Percentiles rank a stretch among this genome's conserved stretches.
phyloP scores from a whole-genome alignment of 2,888 invertebrate species.

The Trisateles emortualis region DNA sequence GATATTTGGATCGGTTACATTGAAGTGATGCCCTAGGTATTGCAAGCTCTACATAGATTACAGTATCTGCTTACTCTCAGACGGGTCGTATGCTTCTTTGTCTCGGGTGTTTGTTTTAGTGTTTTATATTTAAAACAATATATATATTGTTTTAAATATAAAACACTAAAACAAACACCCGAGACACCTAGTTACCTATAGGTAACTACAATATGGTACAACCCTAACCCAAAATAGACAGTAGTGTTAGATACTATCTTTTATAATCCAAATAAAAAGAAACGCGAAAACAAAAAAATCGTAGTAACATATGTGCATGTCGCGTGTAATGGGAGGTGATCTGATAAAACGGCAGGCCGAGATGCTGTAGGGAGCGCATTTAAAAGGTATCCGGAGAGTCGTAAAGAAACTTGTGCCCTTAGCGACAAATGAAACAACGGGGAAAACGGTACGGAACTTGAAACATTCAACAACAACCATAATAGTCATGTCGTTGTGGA shows the following conservation, averaged over 20 bases:
- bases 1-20: no score
- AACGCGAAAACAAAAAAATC: slow-evolving; percentile 39
- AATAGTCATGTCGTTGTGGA: slow-evolving; percentile 30
- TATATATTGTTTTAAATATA: no score
- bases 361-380: slow-evolving; percentile 51
- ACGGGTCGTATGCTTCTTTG: no score
- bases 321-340: slow-evolving; percentile 52
- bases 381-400: slow-evolving; percentile 54
- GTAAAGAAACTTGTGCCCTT: slow-evolving; percentile 55
- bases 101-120: no score
- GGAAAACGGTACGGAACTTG: slow-evolving; percentile 41
- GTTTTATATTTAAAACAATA: no score
- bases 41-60: no score
- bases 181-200: no score
- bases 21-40: no score
- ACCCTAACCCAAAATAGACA: not conserved
- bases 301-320: slow-evolving; percentile 47
- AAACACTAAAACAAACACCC: no score
- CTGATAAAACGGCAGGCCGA: slow-evolving; percentile 53
- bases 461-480: slow-evolving; percentile 40
- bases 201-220: no score
- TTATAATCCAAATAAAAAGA: slow-evolving; percentile 46
- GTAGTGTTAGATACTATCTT: slow-evolving; percentile 31
- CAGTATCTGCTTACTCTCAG: no score
- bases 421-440: slow-evolving; percentile 52